A percentile compares a stretch with the other conserved stretches of the same genome.
phyloP scores from a whole-genome alignment of 2,797 vertebrate species.

The Pangasius sanitwongsei region DNA sequence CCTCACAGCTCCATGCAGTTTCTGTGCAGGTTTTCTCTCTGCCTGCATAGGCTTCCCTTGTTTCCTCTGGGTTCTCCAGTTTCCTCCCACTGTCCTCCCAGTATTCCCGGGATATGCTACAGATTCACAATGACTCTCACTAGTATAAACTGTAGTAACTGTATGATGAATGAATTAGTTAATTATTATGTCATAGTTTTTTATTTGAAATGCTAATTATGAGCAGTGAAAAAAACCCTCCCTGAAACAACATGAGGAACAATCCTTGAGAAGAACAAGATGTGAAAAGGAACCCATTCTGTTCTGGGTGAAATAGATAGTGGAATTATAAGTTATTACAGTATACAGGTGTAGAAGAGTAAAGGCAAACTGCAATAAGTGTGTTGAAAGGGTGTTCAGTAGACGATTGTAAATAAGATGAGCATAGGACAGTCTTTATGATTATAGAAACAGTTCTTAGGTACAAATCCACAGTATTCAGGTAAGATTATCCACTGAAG shows the following conservation, averaged over 20 bases:
- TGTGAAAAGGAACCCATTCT: background rate
- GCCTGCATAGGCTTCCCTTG: background rate
- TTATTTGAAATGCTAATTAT: background rate
- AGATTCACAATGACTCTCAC: background rate
- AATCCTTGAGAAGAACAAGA: background rate
- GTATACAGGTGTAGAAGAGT: background rate
- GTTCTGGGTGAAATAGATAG: background rate
- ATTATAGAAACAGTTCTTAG: background rate
- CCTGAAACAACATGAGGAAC: background rate
- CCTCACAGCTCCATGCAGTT: background rate
- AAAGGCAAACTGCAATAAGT: background rate
- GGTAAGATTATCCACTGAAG: background rate
- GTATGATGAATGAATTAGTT: background rate
- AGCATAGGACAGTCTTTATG: too few species aligned
- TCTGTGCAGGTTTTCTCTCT: background rate
- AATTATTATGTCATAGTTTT: background rate
- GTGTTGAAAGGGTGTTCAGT: background rate
- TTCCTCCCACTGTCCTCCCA: background rate
- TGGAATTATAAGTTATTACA: background rate
- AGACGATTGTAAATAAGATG: background rate
- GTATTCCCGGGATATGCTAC: background rate
- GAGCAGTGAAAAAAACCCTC: background rate
- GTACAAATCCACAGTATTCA: background rate
- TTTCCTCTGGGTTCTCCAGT: background rate
- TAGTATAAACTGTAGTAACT: background rate